These are phyloP conservation scores for Ellobius talpinus DNA, from an alignment of 2,113 vertebrate genomes.

Conservation along the genomic window DNA sequence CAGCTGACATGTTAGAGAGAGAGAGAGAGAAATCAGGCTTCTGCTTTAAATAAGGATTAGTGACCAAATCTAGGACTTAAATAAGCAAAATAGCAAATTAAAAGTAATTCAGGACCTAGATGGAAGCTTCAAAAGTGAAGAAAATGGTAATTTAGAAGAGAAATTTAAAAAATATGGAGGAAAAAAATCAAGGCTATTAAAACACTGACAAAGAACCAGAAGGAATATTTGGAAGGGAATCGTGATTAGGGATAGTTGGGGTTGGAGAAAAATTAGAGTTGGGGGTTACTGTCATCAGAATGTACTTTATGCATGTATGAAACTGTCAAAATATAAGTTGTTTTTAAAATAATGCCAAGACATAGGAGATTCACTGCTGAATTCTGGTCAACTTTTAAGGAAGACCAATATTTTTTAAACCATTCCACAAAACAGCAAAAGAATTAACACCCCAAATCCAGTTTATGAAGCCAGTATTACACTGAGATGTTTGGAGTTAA, in stretches of 20 bases:
- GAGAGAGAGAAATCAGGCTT: neutral
- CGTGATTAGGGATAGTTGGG: neutral
- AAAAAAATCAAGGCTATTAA: neutral
- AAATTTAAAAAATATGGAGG: neutral
- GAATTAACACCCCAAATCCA: neutral
- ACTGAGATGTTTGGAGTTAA: neutral
- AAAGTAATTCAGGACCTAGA: neutral
- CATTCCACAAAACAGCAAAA: neutral
- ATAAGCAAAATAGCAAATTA: neutral
- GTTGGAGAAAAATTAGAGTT: neutral
- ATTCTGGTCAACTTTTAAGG: neutral
- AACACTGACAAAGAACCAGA: neutral
- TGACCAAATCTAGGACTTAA: neutral
- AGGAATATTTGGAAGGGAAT: neutral
- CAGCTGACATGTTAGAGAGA: neutral
- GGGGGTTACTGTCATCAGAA: neutral
- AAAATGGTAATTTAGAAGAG: neutral
- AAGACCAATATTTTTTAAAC: neutral
- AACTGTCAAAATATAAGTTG: neutral
- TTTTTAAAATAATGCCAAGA: neutral
- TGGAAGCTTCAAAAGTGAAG: neutral
- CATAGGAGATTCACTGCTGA: neutral
- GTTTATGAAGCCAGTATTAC: neutral
- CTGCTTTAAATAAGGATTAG: neutral
- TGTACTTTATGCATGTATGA: neutral